Evolutionary conservation across 2,888 invertebrate species (phyloP), one percentile per base, ranked within the genome.

Genomic region (Nomada flava): DNA sequence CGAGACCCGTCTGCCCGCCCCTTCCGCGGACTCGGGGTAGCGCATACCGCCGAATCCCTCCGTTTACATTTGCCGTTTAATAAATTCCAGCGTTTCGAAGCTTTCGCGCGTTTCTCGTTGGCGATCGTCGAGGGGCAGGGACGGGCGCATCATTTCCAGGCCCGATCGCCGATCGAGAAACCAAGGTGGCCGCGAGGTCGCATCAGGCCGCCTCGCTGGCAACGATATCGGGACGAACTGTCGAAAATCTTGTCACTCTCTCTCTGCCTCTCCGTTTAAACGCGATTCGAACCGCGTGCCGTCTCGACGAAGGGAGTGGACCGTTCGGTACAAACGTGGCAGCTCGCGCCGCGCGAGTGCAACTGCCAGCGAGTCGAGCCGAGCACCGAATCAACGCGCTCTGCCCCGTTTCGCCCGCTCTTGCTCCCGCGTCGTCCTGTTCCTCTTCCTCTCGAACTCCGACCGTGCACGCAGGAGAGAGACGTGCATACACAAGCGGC

Each of bases 321-420:
- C 20, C 20, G 75, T 18, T n/a, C 59, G 59, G 26, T 10, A 15
- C 50, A 59, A 62, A 55, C 70, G 55, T 57, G 57, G 64, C 60
- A 80, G 80, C 79, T 68, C 84, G 83, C 89, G 89, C 84, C 87
- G 91, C 91, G 89, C 91, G 90, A 88, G 89, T 87, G 87, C 87
- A 89, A 91, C 91, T 91, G 36, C 36, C 36, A 7, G 5, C 36
- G 91, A 91, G 85, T 29, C 69, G 60, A 80, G 87, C 75, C 64
- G 81, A 57, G 77, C 76, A 77, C 76, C 10, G 77, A 76, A 84
- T 78, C 36, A 36, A 36, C 36, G 36, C 36, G 47, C 71, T 63
- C 53, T 11, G n/a, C 47, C 44, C 20, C 36, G 7, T 4, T n/a
- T n/a, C 2, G 18, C 18, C 55, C 13, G n/a, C 53, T 9, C n/a